A percentile compares a stretch with the other conserved stretches of the same genome.
Evolutionary conservation across 2,113 vertebrate species (phyloP).

Genomic region (Strix uralensis): DNA sequence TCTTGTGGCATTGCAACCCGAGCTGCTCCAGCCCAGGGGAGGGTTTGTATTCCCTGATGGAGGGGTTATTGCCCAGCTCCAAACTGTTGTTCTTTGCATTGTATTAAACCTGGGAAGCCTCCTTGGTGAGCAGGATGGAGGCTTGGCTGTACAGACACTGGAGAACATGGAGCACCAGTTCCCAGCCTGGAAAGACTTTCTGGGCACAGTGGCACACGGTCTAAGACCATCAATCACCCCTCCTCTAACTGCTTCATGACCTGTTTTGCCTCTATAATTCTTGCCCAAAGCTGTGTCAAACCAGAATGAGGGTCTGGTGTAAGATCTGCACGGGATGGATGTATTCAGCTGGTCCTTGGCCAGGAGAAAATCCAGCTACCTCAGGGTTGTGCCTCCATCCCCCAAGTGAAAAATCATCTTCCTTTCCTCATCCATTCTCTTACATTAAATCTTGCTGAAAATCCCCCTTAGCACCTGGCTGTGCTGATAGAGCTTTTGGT

Average conservation of each 20-base stretch:
- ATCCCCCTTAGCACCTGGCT: not conserved
- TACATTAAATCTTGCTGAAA: not conserved
- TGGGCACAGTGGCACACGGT: accelerated
- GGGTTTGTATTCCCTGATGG: not conserved
- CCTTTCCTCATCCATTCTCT: not conserved
- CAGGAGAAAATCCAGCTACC: not conserved
- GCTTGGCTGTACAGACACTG: not conserved
- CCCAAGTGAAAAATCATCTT: not conserved
- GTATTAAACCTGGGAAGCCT: not conserved
- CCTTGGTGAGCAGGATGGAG: not conserved
- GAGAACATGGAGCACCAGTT: not conserved
- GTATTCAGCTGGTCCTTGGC: not conserved
- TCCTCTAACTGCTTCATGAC: not conserved
- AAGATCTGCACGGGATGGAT: not conserved
- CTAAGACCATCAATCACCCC: not conserved
- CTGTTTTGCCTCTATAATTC: not conserved
- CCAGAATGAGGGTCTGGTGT: not conserved
- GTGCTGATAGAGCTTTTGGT: not conserved
- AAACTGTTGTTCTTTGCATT: not conserved
- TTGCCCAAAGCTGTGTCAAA: not conserved
- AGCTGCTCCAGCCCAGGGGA: not conserved
- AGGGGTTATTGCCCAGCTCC: not conserved
- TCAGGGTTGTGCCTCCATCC: not conserved
- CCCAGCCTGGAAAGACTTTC: not conserved
- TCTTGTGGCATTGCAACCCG: not conserved